phyloP scores from a whole-genome alignment of 92 coral and sea anemone species.

The Epizoanthus fatuus region DNA sequence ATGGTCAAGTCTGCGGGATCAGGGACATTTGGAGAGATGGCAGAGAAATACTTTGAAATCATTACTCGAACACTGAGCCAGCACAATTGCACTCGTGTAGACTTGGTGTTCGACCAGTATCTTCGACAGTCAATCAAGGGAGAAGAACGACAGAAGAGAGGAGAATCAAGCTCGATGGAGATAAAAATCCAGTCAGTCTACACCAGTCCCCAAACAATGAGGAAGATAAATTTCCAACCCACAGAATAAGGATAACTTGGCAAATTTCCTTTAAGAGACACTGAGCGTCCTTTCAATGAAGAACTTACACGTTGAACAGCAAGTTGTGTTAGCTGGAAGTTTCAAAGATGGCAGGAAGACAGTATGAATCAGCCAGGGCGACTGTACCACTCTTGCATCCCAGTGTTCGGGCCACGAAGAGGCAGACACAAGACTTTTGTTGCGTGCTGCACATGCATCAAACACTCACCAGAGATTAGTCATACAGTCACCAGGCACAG shows the following conservation, averaged over 20 bases:
- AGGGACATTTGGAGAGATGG: slow-evolving; percentile 60
- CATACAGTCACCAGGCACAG: slow-evolving; percentile 68
- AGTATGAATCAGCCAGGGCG: slow-evolving; percentile 42
- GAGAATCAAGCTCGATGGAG: slow-evolving; percentile 47
- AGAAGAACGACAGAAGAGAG: slow-evolving; percentile 62
- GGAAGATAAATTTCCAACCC: slow-evolving; percentile 64
- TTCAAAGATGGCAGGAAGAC: slow-evolving; percentile 70
- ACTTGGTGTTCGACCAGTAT: slow-evolving; percentile 59
- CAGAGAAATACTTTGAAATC: slow-evolving; percentile 49
- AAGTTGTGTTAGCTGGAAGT: slow-evolving; percentile 67
- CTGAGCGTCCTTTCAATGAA: slow-evolving; percentile 35
- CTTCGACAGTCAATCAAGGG: slow-evolving; percentile 56
- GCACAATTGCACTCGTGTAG: slow-evolving; percentile 40
- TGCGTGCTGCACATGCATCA: slow-evolving; percentile 66
- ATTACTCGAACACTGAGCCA: slow-evolving; percentile 28
- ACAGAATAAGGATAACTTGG: slow-evolving; percentile 66
- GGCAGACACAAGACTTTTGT: slow-evolving; percentile 76
- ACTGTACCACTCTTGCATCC: slow-evolving; percentile 17
- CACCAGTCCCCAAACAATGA: slow-evolving; percentile 73
- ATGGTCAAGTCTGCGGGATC: slow-evolving; percentile 62
- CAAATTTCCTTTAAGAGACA: slow-evolving; percentile 59
- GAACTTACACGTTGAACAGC: slow-evolving; percentile 57
- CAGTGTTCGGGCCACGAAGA: slow-evolving; percentile 71
- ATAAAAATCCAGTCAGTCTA: slow-evolving; percentile 53
- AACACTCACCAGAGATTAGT: slow-evolving; percentile 58